Percentiles rank a stretch among this genome's conserved stretches.
Evolutionary conservation across 1,140 invertebrate genomes (phyloP).

Genomic region (Fopius arisanus): DNA sequence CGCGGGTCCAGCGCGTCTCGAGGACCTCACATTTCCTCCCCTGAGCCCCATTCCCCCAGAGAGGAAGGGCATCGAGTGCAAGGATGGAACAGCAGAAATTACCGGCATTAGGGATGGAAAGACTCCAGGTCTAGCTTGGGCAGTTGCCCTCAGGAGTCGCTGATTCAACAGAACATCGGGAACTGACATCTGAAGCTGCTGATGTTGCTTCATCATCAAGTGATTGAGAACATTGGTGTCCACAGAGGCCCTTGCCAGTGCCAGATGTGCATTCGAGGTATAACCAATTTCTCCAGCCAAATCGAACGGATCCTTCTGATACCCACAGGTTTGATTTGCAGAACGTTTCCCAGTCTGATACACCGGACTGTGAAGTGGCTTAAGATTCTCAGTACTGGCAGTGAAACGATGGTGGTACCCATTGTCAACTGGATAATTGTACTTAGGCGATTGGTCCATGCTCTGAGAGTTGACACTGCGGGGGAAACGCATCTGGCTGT

Average conservation of each 20-base stretch:
- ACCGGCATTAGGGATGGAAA: slow-evolving; percentile 55
- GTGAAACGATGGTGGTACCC: slow-evolving; percentile 50
- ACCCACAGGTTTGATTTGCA: slow-evolving; percentile 41
- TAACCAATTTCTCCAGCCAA: slow-evolving; percentile 46
- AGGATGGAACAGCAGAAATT: slow-evolving; percentile 46
- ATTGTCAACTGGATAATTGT: slow-evolving; percentile 51
- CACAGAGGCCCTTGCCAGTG: slow-evolving; percentile 40
- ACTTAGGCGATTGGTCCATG: slow-evolving; percentile 48
- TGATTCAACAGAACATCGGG: slow-evolving; percentile 52
- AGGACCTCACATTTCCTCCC: slow-evolving; percentile 42
- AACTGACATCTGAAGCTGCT: slow-evolving; percentile 41
- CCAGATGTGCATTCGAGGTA: slow-evolving; percentile 38
- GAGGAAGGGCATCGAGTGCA: slow-evolving; percentile 50
- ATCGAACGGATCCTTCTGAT: slow-evolving; percentile 53
- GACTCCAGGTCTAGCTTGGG: slow-evolving; percentile 30
- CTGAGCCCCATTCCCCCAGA: slow-evolving; percentile 49
- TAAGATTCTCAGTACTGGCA: slow-evolving; percentile 48
- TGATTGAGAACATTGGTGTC: slow-evolving; percentile 54
- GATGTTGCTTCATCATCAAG: slow-evolving; percentile 48
- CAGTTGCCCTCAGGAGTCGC: slow-evolving; percentile 45
- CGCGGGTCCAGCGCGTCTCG: slow-evolving; percentile 68
- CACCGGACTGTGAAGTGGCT: slow-evolving; percentile 45
- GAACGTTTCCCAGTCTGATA: slow-evolving; percentile 52
- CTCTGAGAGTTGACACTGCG: slow-evolving; percentile 29
- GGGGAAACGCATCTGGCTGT: slow-evolving; percentile 51